Percentiles rank a stretch among this genome's conserved stretches.
Evolutionary conservation across 1,140 invertebrate species (phyloP).

Genomic region (Heliconius himera): DNA sequence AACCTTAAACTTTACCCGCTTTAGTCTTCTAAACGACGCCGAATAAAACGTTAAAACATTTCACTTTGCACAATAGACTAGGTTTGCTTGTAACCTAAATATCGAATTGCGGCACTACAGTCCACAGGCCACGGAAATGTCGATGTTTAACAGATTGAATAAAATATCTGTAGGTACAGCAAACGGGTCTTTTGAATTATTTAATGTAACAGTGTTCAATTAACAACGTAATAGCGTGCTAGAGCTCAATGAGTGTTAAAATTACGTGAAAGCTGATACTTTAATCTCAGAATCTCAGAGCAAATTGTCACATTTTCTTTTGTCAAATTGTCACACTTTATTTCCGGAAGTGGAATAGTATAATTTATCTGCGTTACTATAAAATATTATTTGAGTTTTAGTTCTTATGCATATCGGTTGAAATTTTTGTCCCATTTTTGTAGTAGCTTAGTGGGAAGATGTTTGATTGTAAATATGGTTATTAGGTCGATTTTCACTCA

Average conservation of each 20-base stretch:
- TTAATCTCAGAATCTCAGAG: too few relatives aligned
- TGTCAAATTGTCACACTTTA: too few relatives aligned
- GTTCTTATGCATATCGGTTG: too few relatives aligned
- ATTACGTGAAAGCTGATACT: neutral
- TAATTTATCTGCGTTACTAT: too few relatives aligned
- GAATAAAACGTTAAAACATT: constrained; percentile 67
- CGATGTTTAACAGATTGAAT: constrained; percentile 65
- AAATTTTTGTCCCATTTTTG: too few relatives aligned
- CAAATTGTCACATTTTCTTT: too few relatives aligned
- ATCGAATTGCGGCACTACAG: constrained; percentile 73
- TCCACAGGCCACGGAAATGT: constrained; percentile 64
- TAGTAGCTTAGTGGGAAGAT: too few relatives aligned
- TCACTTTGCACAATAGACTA: constrained; percentile 78
- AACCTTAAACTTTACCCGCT: neutral
- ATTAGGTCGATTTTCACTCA: too few relatives aligned
- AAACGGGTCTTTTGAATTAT: constrained; percentile 34
- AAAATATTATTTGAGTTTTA: too few relatives aligned
- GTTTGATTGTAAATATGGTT: too few relatives aligned
- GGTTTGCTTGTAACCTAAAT: constrained; percentile 80
- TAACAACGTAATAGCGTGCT: neutral
- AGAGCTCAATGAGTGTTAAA: neutral
- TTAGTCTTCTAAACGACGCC: constrained; percentile 21
- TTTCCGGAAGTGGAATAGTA: too few relatives aligned
- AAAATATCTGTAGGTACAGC: constrained; percentile 46
- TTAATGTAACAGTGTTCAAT: constrained; percentile 33